Conservation (phyloP, 2,888 invertebrate species). For the Drosophila infuscata region DNA sequence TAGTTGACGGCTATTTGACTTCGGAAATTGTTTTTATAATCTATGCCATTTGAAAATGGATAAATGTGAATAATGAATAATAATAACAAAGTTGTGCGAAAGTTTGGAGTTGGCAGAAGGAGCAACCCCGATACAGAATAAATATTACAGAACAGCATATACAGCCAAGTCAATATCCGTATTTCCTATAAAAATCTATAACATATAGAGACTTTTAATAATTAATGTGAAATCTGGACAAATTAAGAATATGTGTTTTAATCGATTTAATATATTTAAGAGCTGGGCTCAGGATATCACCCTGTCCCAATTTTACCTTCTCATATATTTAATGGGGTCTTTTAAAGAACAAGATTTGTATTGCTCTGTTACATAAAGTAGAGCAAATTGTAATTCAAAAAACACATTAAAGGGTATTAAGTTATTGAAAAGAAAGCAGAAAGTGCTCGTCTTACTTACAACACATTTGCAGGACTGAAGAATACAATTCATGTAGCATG, state of each 20-base stretch:
- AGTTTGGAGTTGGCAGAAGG: neutral
- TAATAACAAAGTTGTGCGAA: neutral
- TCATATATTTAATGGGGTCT: neutral
- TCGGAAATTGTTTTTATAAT: too few species aligned
- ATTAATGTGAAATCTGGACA: neutral
- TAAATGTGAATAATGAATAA: neutral
- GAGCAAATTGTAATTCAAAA: constrained; percentile 3
- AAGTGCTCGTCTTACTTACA: constrained; percentile 2
- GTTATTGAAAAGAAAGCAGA: constrained; percentile 9
- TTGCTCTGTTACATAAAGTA: neutral
- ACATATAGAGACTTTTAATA: neutral
- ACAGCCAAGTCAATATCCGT: neutral
- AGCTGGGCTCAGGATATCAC: neutral
- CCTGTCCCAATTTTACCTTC: neutral
- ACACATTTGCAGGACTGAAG: constrained; percentile 8
- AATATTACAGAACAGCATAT: neutral
- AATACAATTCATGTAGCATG: constrained; percentile 22
- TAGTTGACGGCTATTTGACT: neutral
- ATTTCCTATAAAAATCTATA: neutral
- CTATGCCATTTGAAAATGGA: neutral
- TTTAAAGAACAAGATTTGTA: neutral
- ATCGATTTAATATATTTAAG: neutral
- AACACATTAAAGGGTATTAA: neutral
- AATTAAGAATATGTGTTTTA: neutral
- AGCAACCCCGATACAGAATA: neutral